Percentiles rank a stretch among this genome's conserved stretches.
These are phyloP conservation scores for Lethenteron reissneri DNA, from an alignment of 2,113 vertebrate species.

Conservation along the genomic window DNA sequence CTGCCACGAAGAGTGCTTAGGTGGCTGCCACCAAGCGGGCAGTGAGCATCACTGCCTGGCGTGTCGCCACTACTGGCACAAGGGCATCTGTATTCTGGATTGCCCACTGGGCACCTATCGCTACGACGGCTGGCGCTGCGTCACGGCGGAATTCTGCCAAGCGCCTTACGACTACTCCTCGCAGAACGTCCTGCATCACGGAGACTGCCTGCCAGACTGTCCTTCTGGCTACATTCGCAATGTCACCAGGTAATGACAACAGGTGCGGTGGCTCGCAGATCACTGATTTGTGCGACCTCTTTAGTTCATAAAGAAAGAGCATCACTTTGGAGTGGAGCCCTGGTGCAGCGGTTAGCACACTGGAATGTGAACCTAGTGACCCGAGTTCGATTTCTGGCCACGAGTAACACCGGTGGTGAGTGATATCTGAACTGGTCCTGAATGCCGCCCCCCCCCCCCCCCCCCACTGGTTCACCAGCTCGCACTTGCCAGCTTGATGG, in stretches of 20 bases:
- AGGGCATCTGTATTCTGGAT: constrained; percentile 29
- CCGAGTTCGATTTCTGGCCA: too few species aligned
- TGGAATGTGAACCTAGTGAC: too few species aligned
- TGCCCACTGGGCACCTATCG: constrained; percentile 32
- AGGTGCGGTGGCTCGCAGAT: too few species aligned
- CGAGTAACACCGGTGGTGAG: too few species aligned
- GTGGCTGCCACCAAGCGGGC: constrained; percentile 23
- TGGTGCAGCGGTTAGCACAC: too few species aligned
- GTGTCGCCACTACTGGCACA: constrained; percentile 37
- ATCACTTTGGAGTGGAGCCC: too few species aligned
- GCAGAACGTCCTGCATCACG: constrained; percentile 29
- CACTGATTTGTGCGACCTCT: too few species aligned
- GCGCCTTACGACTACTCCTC: constrained; percentile 29
- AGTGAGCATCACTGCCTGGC: constrained; percentile 24
- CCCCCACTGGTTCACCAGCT: too few species aligned
- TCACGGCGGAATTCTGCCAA: constrained; percentile 28
- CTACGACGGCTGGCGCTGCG: constrained; percentile 36
- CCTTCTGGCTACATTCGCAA: constrained; percentile 46
- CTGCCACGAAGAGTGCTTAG: constrained; percentile 33
- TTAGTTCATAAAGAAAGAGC: too few species aligned
- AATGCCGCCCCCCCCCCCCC: too few species aligned
- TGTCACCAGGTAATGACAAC: constrained; percentile 31
- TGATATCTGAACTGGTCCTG: too few species aligned
- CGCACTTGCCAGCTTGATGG: too few species aligned
- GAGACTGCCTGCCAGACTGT: constrained; percentile 24